Evolutionary conservation across 2,888 invertebrate species (phyloP).

Genomic region (Bombylius discolor): DNA sequence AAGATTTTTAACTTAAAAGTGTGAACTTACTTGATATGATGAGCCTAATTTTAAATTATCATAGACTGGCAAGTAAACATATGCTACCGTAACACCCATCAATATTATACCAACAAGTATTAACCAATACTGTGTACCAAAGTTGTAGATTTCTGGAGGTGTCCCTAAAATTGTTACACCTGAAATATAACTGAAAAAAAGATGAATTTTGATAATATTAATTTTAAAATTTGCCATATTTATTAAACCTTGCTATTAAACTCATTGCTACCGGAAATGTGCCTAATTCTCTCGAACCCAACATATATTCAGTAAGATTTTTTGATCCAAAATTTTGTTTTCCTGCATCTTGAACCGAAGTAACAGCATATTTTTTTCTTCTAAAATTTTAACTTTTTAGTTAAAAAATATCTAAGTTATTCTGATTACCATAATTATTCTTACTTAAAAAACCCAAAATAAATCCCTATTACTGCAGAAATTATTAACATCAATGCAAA

Average conservation of each 20-base stretch:
- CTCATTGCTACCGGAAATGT: slow-evolving; percentile 78
- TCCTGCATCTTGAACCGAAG: background rate
- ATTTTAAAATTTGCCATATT: slow-evolving; percentile 11
- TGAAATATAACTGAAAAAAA: slow-evolving; percentile 59
- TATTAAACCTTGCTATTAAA: slow-evolving; percentile 59
- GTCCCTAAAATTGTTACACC: slow-evolving; percentile 80
- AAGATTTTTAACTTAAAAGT: background rate
- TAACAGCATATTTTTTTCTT: slow-evolving; percentile 1
- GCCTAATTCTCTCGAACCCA: slow-evolving; percentile 60
- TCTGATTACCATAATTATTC: background rate
- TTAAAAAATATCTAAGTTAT: too few relatives aligned
- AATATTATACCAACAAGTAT: slow-evolving; percentile 57
- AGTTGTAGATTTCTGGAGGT: slow-evolving; percentile 76
- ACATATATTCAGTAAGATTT: slow-evolving; percentile 57
- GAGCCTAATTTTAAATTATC: slow-evolving; percentile 61
- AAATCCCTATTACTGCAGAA: slow-evolving; percentile 68
- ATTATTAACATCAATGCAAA: slow-evolving; percentile 55
- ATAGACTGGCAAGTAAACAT: slow-evolving; percentile 71
- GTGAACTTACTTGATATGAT: slow-evolving; percentile 60
- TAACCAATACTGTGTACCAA: slow-evolving; percentile 70
- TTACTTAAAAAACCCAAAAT: slow-evolving; percentile 37
- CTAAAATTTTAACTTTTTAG: background rate
- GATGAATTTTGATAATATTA: background rate
- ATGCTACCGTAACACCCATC: slow-evolving; percentile 52
- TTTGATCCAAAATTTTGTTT: slow-evolving; percentile 34